Evolutionary conservation across 2,888 invertebrate genomes (phyloP).

Genomic region (Nasonia oneida): DNA sequence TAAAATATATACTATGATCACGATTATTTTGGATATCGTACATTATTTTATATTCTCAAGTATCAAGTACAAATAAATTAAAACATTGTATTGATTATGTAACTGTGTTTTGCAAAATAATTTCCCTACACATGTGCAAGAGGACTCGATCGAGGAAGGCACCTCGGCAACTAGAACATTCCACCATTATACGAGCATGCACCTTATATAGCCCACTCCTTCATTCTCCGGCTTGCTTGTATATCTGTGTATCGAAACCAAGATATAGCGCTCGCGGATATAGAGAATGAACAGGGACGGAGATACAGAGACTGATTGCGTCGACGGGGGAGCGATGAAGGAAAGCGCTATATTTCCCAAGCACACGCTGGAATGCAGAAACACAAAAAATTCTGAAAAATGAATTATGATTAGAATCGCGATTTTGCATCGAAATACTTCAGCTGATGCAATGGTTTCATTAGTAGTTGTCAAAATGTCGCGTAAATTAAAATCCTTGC

Average conservation of each 20-base stretch:
- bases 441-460: constrained; percentile 1
- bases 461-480: neutral
- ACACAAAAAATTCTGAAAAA: constrained; percentile 30
- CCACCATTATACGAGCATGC: constrained; percentile 53
- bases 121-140: constrained; percentile 47
- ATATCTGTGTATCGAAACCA: constrained; percentile 38
- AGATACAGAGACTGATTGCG: constrained; percentile 50
- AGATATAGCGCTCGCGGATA: constrained; percentile 52
- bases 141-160: constrained; percentile 51
- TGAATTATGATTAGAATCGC: constrained; percentile 31
- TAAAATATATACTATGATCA: too few relatives aligned
- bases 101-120: constrained; percentile 28
- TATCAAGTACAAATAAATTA: too few relatives aligned
- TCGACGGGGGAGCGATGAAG: constrained; percentile 51
- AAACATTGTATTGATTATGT: too few relatives aligned
- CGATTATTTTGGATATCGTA: too few relatives aligned
- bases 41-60: too few relatives aligned
- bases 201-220: constrained; percentile 36
- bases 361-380: neutral
- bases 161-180: constrained; percentile 13
- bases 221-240: neutral
- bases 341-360: constrained; percentile 32
- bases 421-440: neutral
- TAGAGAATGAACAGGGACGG: constrained; percentile 42
- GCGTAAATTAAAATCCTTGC: neutral